phyloP scores from a whole-genome alignment of 2,797 vertebrate genomes.

The Coregonus suidteri region DNA sequence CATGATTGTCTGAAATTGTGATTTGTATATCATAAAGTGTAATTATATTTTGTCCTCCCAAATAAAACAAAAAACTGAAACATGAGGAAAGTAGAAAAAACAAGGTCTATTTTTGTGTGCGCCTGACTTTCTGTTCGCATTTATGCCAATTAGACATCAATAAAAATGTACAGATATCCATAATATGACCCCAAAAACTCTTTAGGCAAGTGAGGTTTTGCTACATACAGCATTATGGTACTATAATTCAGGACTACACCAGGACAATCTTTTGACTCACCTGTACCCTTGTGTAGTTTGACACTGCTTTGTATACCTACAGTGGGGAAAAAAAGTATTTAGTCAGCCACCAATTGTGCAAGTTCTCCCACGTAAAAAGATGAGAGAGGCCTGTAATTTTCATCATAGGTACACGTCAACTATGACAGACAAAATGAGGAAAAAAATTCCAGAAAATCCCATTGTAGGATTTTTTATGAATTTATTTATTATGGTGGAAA shows the following conservation, averaged over 20 bases:
- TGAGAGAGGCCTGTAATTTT: too few relatives aligned
- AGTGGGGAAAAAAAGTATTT: too few relatives aligned
- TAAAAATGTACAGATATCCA: neutral
- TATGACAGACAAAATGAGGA: too few relatives aligned
- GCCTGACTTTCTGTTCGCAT: conserved; percentile 8
- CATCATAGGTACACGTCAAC: too few relatives aligned
- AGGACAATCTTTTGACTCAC: conserved; percentile 59
- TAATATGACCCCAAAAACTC: conserved; percentile 3
- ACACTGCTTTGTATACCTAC: conserved; percentile 64
- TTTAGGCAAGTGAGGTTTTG: conserved; percentile 33
- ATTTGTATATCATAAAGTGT: conserved; percentile 77
- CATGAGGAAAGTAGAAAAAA: conserved; percentile 11
- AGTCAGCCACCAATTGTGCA: too few relatives aligned
- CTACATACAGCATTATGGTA: conserved; percentile 3
- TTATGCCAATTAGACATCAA: neutral
- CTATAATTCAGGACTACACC: conserved; percentile 33
- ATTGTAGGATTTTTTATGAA: too few relatives aligned
- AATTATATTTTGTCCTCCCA: conserved; percentile 79
- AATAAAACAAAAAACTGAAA: conserved; percentile 66
- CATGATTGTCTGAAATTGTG: conserved; percentile 66
- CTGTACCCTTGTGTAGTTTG: conserved; percentile 62
- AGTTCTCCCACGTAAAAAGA: too few relatives aligned
- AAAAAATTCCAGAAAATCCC: too few relatives aligned
- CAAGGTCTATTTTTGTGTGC: neutral
- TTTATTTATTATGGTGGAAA: too few relatives aligned